Conservation (phyloP, 2,797 vertebrate species). For the Scolopax bukidnonensis region DNA sequence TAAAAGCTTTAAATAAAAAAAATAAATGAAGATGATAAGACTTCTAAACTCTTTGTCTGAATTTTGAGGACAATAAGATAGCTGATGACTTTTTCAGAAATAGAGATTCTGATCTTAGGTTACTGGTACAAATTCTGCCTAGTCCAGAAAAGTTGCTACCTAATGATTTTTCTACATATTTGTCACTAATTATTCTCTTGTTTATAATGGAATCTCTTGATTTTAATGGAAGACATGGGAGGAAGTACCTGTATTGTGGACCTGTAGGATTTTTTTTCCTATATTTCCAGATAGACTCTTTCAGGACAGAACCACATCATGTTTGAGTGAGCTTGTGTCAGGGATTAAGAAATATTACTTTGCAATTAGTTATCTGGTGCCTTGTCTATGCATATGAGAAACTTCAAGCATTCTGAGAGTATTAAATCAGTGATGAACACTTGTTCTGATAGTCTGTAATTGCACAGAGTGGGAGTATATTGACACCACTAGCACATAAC, state of each 20-base stretch:
- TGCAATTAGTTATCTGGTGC: not conserved
- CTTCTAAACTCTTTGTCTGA: not conserved
- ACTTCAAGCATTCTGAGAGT: not conserved
- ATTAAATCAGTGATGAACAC: not conserved
- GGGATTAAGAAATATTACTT: not conserved
- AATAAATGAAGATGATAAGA: not conserved
- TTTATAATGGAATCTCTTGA: not conserved
- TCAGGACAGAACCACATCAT: not conserved
- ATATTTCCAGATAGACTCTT: not conserved
- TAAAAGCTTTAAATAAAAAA: not conserved
- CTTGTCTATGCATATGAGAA: not conserved
- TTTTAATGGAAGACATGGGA: not conserved
- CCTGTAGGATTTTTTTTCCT: not conserved
- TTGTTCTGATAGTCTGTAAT: not conserved
- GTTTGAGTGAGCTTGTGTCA: not conserved
- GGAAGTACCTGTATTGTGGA: not conserved
- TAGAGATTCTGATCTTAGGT: not conserved
- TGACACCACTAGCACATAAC: not conserved
- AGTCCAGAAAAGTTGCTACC: not conserved
- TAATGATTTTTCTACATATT: not conserved
- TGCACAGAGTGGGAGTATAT: not conserved
- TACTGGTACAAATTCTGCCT: not conserved
- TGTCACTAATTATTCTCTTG: not conserved
- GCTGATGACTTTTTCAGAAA: not conserved
- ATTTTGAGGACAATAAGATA: not conserved